Evolutionary conservation across 2,797 vertebrate genomes (phyloP), one percentile per base, ranked within the genome.

Genomic region (Nannoperca obscura): DNA sequence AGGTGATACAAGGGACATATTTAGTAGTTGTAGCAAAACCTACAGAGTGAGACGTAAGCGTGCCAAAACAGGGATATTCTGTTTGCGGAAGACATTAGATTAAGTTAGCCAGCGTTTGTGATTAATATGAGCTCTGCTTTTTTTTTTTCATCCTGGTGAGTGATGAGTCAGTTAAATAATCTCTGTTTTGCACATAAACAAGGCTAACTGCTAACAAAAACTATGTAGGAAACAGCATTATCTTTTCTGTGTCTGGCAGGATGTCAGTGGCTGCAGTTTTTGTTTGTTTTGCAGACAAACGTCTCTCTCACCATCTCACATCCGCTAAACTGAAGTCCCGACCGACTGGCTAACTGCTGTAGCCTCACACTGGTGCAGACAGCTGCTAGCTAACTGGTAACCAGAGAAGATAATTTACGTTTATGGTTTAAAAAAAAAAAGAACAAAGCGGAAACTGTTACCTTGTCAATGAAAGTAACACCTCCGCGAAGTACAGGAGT

Each of bases 401-500:
- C 1, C 5, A 36, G 13, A 67, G 17, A 71, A 62, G 15, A 30
- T 27, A 24, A 44, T 63, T 27, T 13, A 40, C 27, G 17, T 14
- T 13, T 4, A 2, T 9, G 20, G 27, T n/a, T 10, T n/a, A n/a
- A 24, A 47, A 64, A 6, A 8, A 17, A 15, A 36, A 20, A 2
- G 1, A 3, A 17, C 1, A 9, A 1, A 49, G 10, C 2, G 1
- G 9, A 53, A 66, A 13, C 7, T 0, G 12, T 88, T 89, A 93
- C 91, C 90, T 89, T 80, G 63, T 83, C 71, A 71, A 52, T 74
- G 38, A 69, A 64, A 58, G 80, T 42, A n/a, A 40, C 36, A 59
- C 50, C 78, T 82, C 62, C 15, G 61, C 20, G 55, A 59, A 50
- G 76, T 40, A 22, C 54, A 54, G 30, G 61, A 27, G 14, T 50